phyloP scores from a whole-genome alignment of 2,113 vertebrate species.

The Myxocyprinus asiaticus region DNA sequence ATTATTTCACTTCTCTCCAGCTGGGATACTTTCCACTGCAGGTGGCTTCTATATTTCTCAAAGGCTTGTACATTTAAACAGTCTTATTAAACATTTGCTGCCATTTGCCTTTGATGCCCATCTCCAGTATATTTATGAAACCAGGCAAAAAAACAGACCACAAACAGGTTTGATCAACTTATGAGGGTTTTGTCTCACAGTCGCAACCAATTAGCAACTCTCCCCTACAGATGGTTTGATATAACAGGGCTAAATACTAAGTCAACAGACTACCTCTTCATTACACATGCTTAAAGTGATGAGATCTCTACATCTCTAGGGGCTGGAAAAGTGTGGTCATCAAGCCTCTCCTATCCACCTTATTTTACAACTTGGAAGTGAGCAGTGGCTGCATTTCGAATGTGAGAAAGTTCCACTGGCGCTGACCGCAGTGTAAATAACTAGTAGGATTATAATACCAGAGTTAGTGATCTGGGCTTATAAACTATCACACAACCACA shows the following conservation, averaged over 20 bases:
- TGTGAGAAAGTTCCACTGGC: too few relatives aligned
- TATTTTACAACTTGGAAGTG: too few relatives aligned
- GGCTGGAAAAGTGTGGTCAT: not conserved
- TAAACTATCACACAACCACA: too few relatives aligned
- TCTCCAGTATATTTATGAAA: constrained; percentile 29
- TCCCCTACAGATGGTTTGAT: not conserved
- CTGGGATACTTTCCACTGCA: not conserved
- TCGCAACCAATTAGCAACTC: constrained; percentile 43
- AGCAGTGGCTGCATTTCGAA: too few relatives aligned
- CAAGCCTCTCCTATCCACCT: not conserved
- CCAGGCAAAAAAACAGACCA: not conserved
- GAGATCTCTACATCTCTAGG: not conserved
- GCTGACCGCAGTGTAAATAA: too few relatives aligned
- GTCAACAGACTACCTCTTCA: not conserved
- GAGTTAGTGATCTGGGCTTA: too few relatives aligned
- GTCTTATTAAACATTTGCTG: constrained; percentile 22
- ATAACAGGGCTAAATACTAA: constrained; percentile 16
- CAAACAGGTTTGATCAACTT: constrained; percentile 21
- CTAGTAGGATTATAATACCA: too few relatives aligned
- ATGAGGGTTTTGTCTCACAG: constrained; percentile 1
- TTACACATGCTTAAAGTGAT: not conserved
- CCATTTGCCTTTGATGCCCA: constrained; percentile 12
- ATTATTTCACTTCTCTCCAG: constrained; percentile 26
- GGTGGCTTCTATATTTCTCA: constrained; percentile 22
- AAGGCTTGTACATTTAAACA: not conserved